These are phyloP conservation scores for Drosophila melanosoma DNA, from an alignment of 2,888 invertebrate species.

Conservation along the genomic window DNA sequence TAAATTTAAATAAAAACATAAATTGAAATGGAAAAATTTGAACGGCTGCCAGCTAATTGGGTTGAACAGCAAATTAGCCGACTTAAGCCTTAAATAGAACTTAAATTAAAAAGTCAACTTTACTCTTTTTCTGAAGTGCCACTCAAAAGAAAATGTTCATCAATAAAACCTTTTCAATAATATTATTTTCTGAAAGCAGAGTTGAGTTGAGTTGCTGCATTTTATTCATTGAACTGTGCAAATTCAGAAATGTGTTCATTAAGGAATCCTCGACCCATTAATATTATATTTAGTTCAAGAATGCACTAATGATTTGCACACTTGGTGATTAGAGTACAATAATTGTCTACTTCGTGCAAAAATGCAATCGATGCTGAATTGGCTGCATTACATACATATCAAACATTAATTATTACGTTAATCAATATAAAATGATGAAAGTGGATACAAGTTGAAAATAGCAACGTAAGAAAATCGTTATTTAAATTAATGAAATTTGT, in stretches of 20 bases:
- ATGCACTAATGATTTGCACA: conserved; percentile 1
- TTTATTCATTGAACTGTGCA: not conserved
- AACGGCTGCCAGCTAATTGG: conserved; percentile 1
- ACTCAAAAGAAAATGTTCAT: not conserved
- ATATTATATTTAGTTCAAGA: not conserved
- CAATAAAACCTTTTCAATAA: not conserved
- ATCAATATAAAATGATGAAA: conserved; percentile 3
- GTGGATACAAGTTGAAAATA: not conserved
- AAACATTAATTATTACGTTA: not conserved
- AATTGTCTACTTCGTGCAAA: not conserved
- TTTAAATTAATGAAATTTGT: not conserved
- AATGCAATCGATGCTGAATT: not conserved
- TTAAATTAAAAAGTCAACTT: not conserved
- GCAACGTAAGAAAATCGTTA: not conserved
- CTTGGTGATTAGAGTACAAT: not conserved
- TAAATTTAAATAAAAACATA: not conserved
- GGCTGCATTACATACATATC: not conserved
- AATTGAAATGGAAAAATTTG: not conserved
- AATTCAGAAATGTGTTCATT: not conserved
- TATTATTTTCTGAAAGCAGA: not conserved
- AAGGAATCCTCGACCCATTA: not conserved
- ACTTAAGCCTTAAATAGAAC: not conserved
- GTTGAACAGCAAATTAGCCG: not conserved
- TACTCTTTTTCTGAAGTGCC: not conserved
- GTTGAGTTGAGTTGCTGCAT: not conserved